phyloP scores from a whole-genome alignment of 1,140 invertebrate species.

The Probaryconus sp. region DNA sequence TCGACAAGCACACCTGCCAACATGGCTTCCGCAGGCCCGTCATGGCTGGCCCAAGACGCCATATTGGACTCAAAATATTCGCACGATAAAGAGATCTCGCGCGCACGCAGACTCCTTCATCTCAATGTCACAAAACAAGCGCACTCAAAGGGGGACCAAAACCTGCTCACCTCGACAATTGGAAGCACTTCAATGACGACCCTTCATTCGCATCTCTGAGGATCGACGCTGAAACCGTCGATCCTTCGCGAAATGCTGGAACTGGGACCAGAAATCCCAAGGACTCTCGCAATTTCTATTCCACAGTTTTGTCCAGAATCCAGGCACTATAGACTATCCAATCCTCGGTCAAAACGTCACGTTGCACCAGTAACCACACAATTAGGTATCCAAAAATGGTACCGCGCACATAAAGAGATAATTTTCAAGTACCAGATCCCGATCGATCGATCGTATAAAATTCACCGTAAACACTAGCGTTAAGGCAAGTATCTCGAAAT shows the following conservation, averaged over 20 bases:
- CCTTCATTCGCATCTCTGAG: slow-evolving; percentile 58
- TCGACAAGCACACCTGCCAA: slow-evolving; percentile 78
- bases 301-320: not conserved
- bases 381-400: not conserved
- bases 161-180: slow-evolving; percentile 61
- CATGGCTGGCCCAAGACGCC: slow-evolving; percentile 76
- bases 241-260: slow-evolving; percentile 36
- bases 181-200: slow-evolving; percentile 52
- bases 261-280: slow-evolving; percentile 10
- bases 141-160: slow-evolving; percentile 23
- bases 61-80: slow-evolving; percentile 74
- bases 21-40: slow-evolving; percentile 78
- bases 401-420: slow-evolving; percentile 19
- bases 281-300: slow-evolving; percentile 2
- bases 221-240: slow-evolving; percentile 60
- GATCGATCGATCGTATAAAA: no score
- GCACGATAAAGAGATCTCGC: slow-evolving; percentile 63
- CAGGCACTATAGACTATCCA: slow-evolving; percentile 10
- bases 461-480: no score
- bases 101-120: slow-evolving; percentile 54
- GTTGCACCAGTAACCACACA: slow-evolving; percentile 15
- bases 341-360: no score
- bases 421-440: slow-evolving; percentile 10
- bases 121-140: slow-evolving; percentile 57
- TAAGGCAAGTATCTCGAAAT: no score